A percentile compares a stretch with the other conserved stretches of the same genome.
phyloP scores from a whole-genome alignment of 2,888 invertebrate species.

The Phyto melanocephala region DNA sequence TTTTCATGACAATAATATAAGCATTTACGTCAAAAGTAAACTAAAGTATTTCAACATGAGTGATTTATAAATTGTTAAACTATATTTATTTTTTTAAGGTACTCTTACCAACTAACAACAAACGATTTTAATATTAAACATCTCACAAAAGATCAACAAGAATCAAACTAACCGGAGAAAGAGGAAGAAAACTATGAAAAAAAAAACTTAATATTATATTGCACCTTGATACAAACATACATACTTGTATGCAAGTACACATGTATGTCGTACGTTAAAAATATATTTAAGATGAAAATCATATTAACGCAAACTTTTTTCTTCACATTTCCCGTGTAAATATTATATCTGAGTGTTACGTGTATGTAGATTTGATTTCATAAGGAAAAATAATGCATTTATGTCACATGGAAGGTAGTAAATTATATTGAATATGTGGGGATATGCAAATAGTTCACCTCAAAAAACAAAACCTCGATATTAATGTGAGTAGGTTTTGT shows the following conservation, averaged over 20 bases:
- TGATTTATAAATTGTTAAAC: constrained; percentile 52
- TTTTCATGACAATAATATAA: constrained; percentile 55
- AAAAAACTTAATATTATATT: background rate
- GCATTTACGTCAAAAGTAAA: constrained; percentile 61
- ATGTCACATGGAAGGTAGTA: constrained; percentile 25
- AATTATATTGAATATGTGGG: constrained; percentile 37
- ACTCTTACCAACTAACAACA: background rate
- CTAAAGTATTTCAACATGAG: constrained; percentile 59
- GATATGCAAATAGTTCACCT: constrained; percentile 6
- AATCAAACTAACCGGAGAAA: background rate
- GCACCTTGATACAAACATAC: no score
- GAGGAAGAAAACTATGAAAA: constrained; percentile 2
- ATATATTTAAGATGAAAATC: constrained; percentile 30
- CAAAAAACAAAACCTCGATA: constrained; percentile 18
- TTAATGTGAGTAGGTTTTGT: constrained; percentile 37
- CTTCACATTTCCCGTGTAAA: background rate
- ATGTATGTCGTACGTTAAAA: no score
- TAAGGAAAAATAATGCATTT: constrained; percentile 41
- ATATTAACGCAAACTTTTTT: constrained; percentile 19
- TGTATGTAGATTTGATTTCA: constrained; percentile 28
- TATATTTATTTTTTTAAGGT: background rate
- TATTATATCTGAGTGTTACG: background rate
- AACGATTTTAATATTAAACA: background rate
- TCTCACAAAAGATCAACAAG: background rate
- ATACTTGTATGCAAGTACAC: no score